Percentiles rank a stretch among this genome's conserved stretches.
Evolutionary conservation across 1,140 invertebrate species (phyloP).

Genomic region (Caenorhabditis inopinata): DNA sequence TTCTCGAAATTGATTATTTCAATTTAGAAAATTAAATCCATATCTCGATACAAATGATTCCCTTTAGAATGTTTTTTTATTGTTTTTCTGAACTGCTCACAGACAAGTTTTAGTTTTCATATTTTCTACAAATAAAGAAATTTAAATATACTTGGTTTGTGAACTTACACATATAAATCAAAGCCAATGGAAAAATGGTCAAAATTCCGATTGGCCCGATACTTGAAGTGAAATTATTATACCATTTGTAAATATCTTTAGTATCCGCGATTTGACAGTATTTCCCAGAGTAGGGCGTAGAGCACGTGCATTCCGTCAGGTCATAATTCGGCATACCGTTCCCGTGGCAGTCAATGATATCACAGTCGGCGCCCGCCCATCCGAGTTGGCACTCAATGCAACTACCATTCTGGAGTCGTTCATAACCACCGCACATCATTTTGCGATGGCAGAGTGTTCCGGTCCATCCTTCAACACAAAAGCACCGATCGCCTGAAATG

Average conservation of each 20-base stretch:
- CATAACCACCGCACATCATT: conserved; percentile 36
- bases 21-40: too few relatives aligned
- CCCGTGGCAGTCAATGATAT: conserved; percentile 38
- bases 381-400: conserved; percentile 29
- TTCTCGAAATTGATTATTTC: too few relatives aligned
- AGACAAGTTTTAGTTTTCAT: too few relatives aligned
- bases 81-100: too few relatives aligned
- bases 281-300: conserved; percentile 30
- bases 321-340: conserved; percentile 39
- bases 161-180: conserved; percentile 36
- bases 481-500: conserved; percentile 29
- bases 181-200: conserved; percentile 32
- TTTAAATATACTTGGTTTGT: too few relatives aligned
- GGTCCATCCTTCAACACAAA: conserved; percentile 37
- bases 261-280: conserved; percentile 31
- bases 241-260: conserved; percentile 35
- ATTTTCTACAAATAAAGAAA: too few relatives aligned
- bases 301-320: conserved; percentile 14
- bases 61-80: too few relatives aligned
- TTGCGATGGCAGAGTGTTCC: conserved; percentile 37
- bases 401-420: conserved; percentile 36
- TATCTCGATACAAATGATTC: too few relatives aligned
- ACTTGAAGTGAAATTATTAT: conserved; percentile 33
- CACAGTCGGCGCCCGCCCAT: conserved; percentile 36
- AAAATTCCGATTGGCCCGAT: conserved; percentile 35